Percentiles rank a stretch among this genome's conserved stretches.
phyloP scores from a whole-genome alignment of 2,797 vertebrate genomes.

The Sebastes vulpes region DNA sequence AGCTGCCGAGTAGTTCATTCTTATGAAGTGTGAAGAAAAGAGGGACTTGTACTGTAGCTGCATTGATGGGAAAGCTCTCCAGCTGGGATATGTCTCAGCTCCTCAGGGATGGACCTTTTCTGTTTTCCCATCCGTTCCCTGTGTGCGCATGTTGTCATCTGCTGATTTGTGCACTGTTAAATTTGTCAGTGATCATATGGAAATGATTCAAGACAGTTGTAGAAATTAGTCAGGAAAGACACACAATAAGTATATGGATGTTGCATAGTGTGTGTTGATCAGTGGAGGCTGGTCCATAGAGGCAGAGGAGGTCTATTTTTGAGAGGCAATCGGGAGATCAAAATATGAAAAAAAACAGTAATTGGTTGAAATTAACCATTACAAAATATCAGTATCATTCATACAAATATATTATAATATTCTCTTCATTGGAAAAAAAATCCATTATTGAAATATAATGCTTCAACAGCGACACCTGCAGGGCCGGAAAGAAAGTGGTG shows the following conservation, averaged over 20 bases:
- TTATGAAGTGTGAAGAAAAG: slow-evolving; percentile 39
- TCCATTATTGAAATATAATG: too few relatives aligned
- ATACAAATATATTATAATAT: too few relatives aligned
- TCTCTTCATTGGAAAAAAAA: too few relatives aligned
- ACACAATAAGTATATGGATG: not conserved
- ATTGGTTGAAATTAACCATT: too few relatives aligned
- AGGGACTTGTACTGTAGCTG: slow-evolving; percentile 1
- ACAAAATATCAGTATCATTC: too few relatives aligned
- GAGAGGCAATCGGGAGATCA: too few relatives aligned
- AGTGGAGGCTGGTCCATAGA: not conserved
- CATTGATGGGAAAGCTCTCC: slow-evolving; percentile 21
- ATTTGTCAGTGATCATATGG: not conserved
- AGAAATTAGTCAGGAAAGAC: not conserved
- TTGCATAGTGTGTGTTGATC: not conserved
- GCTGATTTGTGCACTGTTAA: not conserved
- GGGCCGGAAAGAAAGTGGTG: too few relatives aligned
- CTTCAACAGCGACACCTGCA: too few relatives aligned
- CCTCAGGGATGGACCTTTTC: not conserved
- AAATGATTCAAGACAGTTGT: not conserved
- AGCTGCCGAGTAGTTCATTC: slow-evolving; percentile 39
- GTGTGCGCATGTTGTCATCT: not conserved
- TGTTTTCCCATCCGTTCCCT: not conserved
- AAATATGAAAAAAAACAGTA: too few relatives aligned
- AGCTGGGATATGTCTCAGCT: slow-evolving; percentile 5
- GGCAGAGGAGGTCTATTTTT: too few relatives aligned